phyloP scores from a whole-genome alignment of 2,797 vertebrate species.

The Carcharodon carcharias region DNA sequence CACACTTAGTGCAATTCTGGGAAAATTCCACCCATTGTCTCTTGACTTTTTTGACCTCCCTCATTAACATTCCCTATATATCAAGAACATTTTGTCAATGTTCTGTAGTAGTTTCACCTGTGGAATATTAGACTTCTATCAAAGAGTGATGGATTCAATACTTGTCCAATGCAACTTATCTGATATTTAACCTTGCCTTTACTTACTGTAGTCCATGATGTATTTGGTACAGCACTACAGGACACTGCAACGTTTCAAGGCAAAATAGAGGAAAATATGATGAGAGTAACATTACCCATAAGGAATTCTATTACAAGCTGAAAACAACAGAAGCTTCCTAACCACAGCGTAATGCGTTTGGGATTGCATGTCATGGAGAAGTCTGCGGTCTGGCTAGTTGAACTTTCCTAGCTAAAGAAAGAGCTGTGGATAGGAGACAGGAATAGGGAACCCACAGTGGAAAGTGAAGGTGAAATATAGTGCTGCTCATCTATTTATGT shows the following conservation, averaged over 20 bases:
- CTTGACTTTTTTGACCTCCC: not conserved
- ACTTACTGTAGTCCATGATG: not conserved
- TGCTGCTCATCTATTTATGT: conserved; percentile 21
- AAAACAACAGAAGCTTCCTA: not conserved
- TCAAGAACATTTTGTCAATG: not conserved
- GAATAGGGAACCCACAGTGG: conserved; percentile 24
- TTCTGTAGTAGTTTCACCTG: not conserved
- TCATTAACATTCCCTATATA: not conserved
- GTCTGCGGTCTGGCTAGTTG: not conserved
- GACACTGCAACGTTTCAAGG: not conserved
- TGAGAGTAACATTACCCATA: not conserved
- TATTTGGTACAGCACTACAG: not conserved
- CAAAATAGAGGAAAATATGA: not conserved
- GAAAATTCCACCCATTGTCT: not conserved
- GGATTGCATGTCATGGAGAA: not conserved
- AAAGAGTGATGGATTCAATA: too few species aligned
- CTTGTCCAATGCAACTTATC: not conserved
- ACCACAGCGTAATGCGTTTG: not conserved
- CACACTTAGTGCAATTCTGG: too few species aligned
- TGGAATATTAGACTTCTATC: not conserved
- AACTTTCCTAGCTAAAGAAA: conserved; percentile 11
- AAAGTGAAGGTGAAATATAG: not conserved
- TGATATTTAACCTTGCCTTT: not conserved
- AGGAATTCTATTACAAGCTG: not conserved
- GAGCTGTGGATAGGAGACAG: conserved; percentile 11